Conservation (phyloP, 92 coral and sea anemone genomes). For the Porites evermanni region DNA sequence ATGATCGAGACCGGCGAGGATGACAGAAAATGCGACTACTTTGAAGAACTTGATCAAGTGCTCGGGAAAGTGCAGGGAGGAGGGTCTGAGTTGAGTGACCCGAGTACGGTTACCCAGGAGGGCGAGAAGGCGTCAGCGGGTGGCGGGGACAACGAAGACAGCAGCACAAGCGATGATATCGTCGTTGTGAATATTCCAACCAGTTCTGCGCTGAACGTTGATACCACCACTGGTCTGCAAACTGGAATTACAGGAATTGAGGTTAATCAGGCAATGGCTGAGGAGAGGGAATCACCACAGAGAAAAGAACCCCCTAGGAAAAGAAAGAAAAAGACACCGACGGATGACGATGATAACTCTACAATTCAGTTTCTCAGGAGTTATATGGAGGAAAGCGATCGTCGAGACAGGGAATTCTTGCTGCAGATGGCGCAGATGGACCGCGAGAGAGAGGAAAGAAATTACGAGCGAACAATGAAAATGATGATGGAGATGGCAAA, state of each 20-base stretch:
- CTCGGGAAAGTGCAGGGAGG: slow-evolving; percentile 40
- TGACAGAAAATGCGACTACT: slow-evolving; percentile 61
- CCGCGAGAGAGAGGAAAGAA: slow-evolving; percentile 63
- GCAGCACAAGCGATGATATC: slow-evolving; percentile 35
- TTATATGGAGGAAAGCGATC: slow-evolving; percentile 66
- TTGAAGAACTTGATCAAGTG: slow-evolving; percentile 54
- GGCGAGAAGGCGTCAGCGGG: slow-evolving; percentile 16
- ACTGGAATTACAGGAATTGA: background rate
- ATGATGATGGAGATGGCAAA: slow-evolving; percentile 65
- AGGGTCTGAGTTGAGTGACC: slow-evolving; percentile 11
- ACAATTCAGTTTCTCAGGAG: slow-evolving; percentile 46
- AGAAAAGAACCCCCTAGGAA: slow-evolving; percentile 55
- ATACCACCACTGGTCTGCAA: slow-evolving; percentile 17
- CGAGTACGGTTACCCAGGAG: slow-evolving; percentile 11
- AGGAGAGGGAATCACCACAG: slow-evolving; percentile 20
- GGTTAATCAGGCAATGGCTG: background rate
- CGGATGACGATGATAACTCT: slow-evolving; percentile 49
- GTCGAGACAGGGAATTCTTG: slow-evolving; percentile 59
- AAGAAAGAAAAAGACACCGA: slow-evolving; percentile 37
- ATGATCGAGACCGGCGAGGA: slow-evolving; percentile 42
- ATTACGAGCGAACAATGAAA: slow-evolving; percentile 55
- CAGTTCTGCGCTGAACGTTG: slow-evolving; percentile 29
- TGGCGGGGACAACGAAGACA: slow-evolving; percentile 43
- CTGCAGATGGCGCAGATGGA: slow-evolving; percentile 56
- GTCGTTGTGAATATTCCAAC: slow-evolving; percentile 37